Conservation (phyloP, 1,140 invertebrate genomes). For the Caerostris darwini region DNA sequence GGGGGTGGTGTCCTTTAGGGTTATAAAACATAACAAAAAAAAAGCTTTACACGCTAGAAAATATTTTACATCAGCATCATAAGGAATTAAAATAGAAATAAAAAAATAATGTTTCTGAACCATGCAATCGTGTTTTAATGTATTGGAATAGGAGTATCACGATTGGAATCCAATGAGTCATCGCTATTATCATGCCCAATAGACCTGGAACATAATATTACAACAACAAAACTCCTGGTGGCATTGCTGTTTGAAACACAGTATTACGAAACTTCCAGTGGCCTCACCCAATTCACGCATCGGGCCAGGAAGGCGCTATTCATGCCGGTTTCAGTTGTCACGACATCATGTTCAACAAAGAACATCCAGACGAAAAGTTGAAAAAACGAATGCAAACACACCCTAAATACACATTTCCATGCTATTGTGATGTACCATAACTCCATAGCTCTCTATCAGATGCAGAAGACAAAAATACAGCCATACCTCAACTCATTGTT, state of each 20-base stretch:
- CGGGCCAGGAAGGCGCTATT: neutral
- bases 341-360: neutral
- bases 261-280: neutral
- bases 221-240: neutral
- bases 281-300: neutral
- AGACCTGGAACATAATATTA: neutral
- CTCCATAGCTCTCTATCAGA: too few relatives aligned
- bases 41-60: too few relatives aligned
- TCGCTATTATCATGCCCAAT: neutral
- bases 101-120: too few relatives aligned
- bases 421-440: too few relatives aligned
- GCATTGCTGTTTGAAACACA: conserved; percentile 20
- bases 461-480: too few relatives aligned
- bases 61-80: too few relatives aligned
- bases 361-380: neutral
- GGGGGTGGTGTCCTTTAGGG: too few relatives aligned
- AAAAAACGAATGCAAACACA: neutral
- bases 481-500: too few relatives aligned
- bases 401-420: neutral
- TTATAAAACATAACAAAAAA: too few relatives aligned
- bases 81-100: too few relatives aligned
- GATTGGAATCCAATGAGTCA: neutral
- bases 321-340: neutral
- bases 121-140: too few relatives aligned
- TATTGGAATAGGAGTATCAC: neutral